These are phyloP conservation scores for Ictidomys tridecemlineatus DNA, from an alignment of 2,113 vertebrate species.

Conservation along the genomic window DNA sequence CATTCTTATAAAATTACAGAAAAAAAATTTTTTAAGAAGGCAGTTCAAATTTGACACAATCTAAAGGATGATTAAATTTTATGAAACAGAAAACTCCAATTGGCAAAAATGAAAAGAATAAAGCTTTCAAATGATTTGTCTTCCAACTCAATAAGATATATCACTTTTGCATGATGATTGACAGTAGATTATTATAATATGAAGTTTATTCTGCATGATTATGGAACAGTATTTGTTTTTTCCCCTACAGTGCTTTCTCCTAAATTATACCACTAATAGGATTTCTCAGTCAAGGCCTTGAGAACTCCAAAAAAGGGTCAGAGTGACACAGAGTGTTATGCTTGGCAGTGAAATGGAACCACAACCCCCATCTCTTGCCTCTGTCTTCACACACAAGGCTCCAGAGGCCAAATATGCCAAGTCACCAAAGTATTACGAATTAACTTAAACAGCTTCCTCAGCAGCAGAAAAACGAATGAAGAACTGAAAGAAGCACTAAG, in stretches of 20 bases:
- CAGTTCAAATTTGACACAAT: neutral
- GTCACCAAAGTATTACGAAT: conserved; percentile 19
- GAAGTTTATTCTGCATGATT: neutral
- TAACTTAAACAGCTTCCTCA: neutral
- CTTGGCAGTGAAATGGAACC: conserved; percentile 65
- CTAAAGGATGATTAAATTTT: conserved; percentile 28
- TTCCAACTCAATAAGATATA: neutral
- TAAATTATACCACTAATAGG: conserved; percentile 62
- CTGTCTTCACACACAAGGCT: neutral
- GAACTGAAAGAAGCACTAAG: neutral
- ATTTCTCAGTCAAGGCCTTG: conserved; percentile 61
- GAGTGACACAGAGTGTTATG: conserved; percentile 57
- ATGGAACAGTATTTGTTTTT: neutral
- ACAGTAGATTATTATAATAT: neutral
- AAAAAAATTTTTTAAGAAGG: conserved; percentile 15
- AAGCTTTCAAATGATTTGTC: neutral
- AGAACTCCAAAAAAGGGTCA: conserved; percentile 58
- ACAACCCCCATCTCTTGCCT: conserved; percentile 38
- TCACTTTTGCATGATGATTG: conserved; percentile 32
- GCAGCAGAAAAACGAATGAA: neutral
- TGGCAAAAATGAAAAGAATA: conserved; percentile 32
- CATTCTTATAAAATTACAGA: neutral
- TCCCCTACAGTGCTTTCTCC: conserved; percentile 49
- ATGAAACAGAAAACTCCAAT: neutral
- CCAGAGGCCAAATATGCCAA: conserved; percentile 43